Evolutionary conservation across 2,797 vertebrate genomes (phyloP).

Genomic region (Chanos chanos): DNA sequence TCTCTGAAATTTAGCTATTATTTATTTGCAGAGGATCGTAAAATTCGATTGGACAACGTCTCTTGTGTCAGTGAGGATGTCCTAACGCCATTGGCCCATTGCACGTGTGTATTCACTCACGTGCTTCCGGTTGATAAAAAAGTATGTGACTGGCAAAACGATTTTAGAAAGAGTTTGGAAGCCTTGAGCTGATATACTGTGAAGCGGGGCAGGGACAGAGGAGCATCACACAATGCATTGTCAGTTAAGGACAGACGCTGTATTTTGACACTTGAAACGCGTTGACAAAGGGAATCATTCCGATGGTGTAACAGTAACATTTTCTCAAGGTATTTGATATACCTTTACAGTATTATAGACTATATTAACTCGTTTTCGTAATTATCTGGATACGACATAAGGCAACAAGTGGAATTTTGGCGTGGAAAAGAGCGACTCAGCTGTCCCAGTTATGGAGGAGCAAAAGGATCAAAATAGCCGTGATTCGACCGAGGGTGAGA

Average conservation of each 20-base stretch:
- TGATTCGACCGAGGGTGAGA: constrained; percentile 83
- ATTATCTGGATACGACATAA: constrained; percentile 61
- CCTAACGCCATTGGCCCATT: constrained; percentile 73
- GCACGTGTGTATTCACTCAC: constrained; percentile 82
- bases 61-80: constrained; percentile 66
- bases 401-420: constrained; percentile 73
- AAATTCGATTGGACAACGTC: constrained; percentile 73
- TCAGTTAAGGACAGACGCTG: constrained; percentile 61
- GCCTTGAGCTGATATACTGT: constrained; percentile 81
- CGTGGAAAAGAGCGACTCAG: constrained; percentile 54
- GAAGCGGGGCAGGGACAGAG: constrained; percentile 54
- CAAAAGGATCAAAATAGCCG: constrained; percentile 80
- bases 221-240: constrained; percentile 54
- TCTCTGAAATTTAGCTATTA: constrained; percentile 56
- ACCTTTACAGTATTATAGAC: constrained; percentile 27
- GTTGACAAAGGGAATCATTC: constrained; percentile 60
- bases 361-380: constrained; percentile 34
- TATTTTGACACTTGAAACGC: constrained; percentile 68
- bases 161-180: constrained; percentile 85
- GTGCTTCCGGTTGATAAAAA: constrained; percentile 85
- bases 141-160: constrained; percentile 69
- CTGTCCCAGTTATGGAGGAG: constrained; percentile 80
- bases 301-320: constrained; percentile 57
- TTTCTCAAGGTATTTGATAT: constrained; percentile 47
- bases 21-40: constrained; percentile 63